Conservation (phyloP, 2,797 vertebrate species). For the Rhincodon typus region DNA sequence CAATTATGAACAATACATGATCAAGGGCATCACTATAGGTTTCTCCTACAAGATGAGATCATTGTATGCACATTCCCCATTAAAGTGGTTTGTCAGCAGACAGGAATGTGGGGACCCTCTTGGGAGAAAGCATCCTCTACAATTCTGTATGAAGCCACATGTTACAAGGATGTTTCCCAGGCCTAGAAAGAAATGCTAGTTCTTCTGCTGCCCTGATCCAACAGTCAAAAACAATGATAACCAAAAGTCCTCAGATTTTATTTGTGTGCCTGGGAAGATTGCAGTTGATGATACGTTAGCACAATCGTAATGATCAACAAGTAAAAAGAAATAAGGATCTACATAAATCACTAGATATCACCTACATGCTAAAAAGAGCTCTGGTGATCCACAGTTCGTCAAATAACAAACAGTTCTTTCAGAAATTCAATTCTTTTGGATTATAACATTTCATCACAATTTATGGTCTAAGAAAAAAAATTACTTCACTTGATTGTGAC, state of each 20-base stretch:
- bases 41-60: slow-evolving; percentile 98
- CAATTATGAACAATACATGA: slow-evolving; percentile 98
- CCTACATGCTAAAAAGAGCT: background rate
- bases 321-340: background rate
- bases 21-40: slow-evolving; percentile 93
- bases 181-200: slow-evolving; percentile 94
- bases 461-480: background rate
- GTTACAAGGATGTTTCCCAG: slow-evolving; percentile 77
- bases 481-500: background rate
- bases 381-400: background rate
- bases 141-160: slow-evolving; percentile 85
- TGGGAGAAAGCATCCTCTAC: slow-evolving; percentile 95
- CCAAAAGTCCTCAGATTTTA: background rate
- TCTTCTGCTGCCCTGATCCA: slow-evolving; percentile 61
- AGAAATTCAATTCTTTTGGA: background rate
- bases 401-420: background rate
- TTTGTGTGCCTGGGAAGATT: background rate
- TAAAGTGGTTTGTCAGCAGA: slow-evolving; percentile 92
- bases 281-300: background rate
- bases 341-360: background rate
- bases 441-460: background rate
- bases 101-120: slow-evolving; percentile 80
- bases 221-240: background rate
- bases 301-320: background rate
- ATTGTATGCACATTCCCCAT: slow-evolving; percentile 95